Conservation (phyloP, 1,140 invertebrate genomes). For the Drosophila triauraria region DNA sequence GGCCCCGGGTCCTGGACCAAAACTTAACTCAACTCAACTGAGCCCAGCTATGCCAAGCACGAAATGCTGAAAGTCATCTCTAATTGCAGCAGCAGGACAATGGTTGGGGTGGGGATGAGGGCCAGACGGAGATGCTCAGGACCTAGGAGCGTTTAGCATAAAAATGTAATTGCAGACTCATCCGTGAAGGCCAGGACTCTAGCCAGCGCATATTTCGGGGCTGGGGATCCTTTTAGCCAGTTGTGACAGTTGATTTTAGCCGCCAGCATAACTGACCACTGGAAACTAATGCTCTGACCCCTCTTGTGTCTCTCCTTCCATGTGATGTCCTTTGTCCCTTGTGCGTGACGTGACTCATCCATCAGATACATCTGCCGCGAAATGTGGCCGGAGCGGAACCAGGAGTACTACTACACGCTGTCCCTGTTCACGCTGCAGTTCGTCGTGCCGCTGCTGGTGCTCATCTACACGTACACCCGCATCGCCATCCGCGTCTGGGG, state of each 20-base stretch:
- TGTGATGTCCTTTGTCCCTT: constrained; percentile 12
- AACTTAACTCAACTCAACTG: background rate
- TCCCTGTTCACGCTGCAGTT: constrained; percentile 94
- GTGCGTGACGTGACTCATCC: constrained; percentile 20
- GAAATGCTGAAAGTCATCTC: constrained; percentile 11
- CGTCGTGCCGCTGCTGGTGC: constrained; percentile 92
- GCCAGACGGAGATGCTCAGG: background rate
- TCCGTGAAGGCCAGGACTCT: constrained; percentile 1
- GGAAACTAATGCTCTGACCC: constrained; percentile 53
- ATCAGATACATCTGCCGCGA: constrained; percentile 89
- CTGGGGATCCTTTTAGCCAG: constrained; percentile 14
- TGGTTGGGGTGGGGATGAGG: background rate
- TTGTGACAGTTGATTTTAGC: constrained; percentile 31
- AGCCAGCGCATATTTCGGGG: background rate
- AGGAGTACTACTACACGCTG: constrained; percentile 90
- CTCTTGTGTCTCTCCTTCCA: constrained; percentile 17
- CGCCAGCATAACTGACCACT: constrained; percentile 4
- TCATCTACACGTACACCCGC: constrained; percentile 94
- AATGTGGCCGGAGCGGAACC: constrained; percentile 87
- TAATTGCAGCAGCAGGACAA: constrained; percentile 17
- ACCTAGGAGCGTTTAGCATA: constrained; percentile 18
- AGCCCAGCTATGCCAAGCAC: constrained; percentile 1
- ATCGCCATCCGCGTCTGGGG: constrained; percentile 96
- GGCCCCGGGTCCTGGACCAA: background rate
- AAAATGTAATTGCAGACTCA: constrained; percentile 33